phyloP scores from a whole-genome alignment of 2,888 invertebrate species.

The Thymelicus acteon region DNA sequence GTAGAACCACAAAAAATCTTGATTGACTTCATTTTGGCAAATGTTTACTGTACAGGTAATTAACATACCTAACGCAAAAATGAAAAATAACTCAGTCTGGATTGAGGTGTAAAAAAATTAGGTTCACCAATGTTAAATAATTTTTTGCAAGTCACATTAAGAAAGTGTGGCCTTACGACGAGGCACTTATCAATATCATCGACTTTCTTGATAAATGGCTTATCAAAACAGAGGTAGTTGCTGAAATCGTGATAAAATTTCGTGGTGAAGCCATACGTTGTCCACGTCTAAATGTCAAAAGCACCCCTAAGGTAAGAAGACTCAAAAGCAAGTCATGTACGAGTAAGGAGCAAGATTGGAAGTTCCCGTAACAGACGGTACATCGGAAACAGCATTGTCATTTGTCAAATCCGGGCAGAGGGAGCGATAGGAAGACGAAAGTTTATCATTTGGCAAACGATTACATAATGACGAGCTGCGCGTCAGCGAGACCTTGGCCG shows the following conservation, averaged over 20 bases:
- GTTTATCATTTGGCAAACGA: conserved; percentile 61
- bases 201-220: not conserved
- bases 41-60: too few relatives aligned
- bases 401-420: conserved; percentile 20
- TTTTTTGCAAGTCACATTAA: not conserved
- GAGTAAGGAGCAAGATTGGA: not conserved
- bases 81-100: too few relatives aligned
- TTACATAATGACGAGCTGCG: conserved; percentile 72
- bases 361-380: conserved; percentile 8
- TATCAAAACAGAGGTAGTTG: not conserved
- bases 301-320: not conserved
- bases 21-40: too few relatives aligned
- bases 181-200: not conserved
- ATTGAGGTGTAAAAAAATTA: too few relatives aligned
- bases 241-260: not conserved
- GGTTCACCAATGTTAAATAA: not conserved
- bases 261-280: not conserved
- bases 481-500: conserved; percentile 78
- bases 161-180: not conserved
- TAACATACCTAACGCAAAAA: too few relatives aligned
- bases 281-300: not conserved
- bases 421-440: conserved; percentile 49
- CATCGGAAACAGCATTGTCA: conserved; percentile 10
- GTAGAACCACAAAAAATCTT: too few relatives aligned
- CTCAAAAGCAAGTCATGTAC: not conserved